Conservation (phyloP, 2,888 invertebrate species). For the Plebejus melissa region DNA sequence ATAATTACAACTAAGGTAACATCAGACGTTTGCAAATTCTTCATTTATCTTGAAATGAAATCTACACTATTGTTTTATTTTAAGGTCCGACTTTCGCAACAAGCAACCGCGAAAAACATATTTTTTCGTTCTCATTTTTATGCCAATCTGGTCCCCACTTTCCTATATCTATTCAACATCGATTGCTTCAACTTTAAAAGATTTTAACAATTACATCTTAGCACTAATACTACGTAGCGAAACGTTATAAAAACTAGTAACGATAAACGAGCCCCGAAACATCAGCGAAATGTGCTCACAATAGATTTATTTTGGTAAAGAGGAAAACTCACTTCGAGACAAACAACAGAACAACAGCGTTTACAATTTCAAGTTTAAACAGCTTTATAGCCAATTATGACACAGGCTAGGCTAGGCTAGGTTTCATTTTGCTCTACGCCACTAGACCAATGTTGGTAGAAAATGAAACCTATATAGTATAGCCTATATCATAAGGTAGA, state of each 20-base stretch:
- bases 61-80: too few species aligned
- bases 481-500: too few species aligned
- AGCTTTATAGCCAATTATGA: not conserved
- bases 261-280: conserved; percentile 48
- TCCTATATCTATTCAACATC: conserved; percentile 34
- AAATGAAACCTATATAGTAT: too few species aligned
- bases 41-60: too few species aligned
- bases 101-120: too few species aligned
- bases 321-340: conserved; percentile 19
- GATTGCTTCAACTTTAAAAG: conserved; percentile 32
- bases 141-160: conserved; percentile 16
- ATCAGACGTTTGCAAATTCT: too few species aligned
- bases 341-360: conserved; percentile 33
- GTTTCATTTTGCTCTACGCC: too few species aligned
- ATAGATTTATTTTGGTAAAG: conserved; percentile 25
- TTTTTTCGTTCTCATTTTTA: not conserved
- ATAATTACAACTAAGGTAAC: conserved; percentile 36
- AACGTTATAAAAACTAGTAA: conserved; percentile 67
- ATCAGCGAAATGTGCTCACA: conserved; percentile 50
- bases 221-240: conserved; percentile 55
- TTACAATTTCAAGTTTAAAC: conserved; percentile 5
- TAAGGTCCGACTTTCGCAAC: too few species aligned
- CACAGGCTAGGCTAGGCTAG: too few species aligned
- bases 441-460: too few species aligned
- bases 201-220: conserved; percentile 35